Percentiles rank a stretch among this genome's conserved stretches.
Conservation (phyloP, 2,113 vertebrate genomes). For the Morone chrysops region DNA sequence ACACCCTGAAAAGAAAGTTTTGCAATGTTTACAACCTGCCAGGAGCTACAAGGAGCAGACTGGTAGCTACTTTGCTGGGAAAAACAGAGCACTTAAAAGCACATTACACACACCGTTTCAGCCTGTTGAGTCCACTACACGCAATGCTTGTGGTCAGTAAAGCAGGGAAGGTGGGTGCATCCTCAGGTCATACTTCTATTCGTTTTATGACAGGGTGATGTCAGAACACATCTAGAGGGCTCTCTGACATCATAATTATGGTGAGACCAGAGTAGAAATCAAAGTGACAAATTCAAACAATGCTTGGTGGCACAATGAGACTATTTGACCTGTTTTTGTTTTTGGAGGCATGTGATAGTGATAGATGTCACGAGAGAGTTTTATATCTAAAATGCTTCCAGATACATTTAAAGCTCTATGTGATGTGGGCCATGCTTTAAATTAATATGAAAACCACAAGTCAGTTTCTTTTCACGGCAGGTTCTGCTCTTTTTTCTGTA, state of each 20-base stretch:
- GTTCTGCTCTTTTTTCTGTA: too few species aligned
- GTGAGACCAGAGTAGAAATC: neutral
- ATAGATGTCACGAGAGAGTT: neutral
- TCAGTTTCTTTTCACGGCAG: too few species aligned
- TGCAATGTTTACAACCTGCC: constrained; percentile 18
- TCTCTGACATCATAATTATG: neutral
- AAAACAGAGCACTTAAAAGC: neutral
- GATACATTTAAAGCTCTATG: neutral
- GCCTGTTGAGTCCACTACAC: neutral
- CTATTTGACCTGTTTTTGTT: neutral
- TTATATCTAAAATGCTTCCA: neutral
- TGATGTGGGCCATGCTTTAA: neutral
- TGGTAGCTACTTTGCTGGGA: neutral
- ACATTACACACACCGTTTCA: neutral
- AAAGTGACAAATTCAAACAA: neutral
- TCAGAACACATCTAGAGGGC: neutral
- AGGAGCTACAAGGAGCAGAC: neutral
- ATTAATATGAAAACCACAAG: neutral
- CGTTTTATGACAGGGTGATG: neutral
- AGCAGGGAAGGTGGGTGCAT: neutral
- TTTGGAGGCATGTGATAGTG: neutral
- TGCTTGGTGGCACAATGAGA: neutral
- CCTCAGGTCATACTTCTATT: neutral
- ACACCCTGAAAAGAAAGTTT: constrained; percentile 11
- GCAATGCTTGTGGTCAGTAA: neutral